Conservation (phyloP, 2,888 invertebrate species). For the Eudasyphora cyanicolor region DNA sequence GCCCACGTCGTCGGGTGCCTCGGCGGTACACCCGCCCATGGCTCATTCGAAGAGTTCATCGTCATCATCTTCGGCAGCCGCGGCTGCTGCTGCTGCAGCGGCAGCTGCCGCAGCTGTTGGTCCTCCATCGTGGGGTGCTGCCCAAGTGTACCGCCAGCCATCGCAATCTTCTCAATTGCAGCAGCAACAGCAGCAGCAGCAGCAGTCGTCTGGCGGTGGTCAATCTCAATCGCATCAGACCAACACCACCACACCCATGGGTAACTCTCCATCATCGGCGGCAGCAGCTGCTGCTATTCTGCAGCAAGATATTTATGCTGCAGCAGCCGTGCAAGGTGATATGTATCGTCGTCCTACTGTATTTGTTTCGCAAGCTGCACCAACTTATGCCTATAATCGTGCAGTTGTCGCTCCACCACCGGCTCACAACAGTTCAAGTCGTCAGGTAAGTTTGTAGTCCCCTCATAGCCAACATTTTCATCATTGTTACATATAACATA, state of each 20-base stretch:
- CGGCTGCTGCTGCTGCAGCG: constrained; percentile 74
- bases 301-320: constrained; percentile 78
- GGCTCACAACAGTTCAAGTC: constrained; percentile 80
- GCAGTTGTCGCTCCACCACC: constrained; percentile 80
- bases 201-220: constrained; percentile 73
- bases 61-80: constrained; percentile 72
- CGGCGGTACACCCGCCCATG: constrained; percentile 74
- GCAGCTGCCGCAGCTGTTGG: constrained; percentile 76
- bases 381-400: constrained; percentile 79
- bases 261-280: constrained; percentile 77
- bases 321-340: constrained; percentile 79
- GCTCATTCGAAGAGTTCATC: constrained; percentile 80
- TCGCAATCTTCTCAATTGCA: constrained; percentile 71
- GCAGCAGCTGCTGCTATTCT: constrained; percentile 76
- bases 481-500: no score
- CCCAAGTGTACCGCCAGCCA: constrained; percentile 79
- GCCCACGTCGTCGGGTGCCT: constrained; percentile 69
- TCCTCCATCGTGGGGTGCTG: constrained; percentile 78
- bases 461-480: no score
- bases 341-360: constrained; percentile 86
- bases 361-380: constrained; percentile 83
- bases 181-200: constrained; percentile 80
- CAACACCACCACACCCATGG: constrained; percentile 81
- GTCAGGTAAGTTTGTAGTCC: constrained; percentile 76
- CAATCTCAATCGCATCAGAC: constrained; percentile 48